These are phyloP conservation scores for Tiphia femorata DNA, from an alignment of 2,888 invertebrate genomes.

Conservation along the genomic window DNA sequence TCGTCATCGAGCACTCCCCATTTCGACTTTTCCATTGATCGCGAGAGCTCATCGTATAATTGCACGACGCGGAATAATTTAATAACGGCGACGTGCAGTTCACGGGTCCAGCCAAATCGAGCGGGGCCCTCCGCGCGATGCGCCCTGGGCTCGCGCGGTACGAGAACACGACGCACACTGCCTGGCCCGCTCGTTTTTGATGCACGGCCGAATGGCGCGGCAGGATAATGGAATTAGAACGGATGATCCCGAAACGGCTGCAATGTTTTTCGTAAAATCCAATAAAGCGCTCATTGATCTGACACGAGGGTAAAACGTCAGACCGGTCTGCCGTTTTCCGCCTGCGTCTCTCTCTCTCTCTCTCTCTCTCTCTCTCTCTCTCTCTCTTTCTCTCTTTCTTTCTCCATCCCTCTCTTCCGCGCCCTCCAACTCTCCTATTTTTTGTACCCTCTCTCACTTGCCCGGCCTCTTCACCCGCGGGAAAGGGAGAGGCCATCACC, in stretches of 20 bases:
- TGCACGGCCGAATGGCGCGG: no score
- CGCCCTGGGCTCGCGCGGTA: not conserved
- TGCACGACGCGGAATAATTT: not conserved
- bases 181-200: not conserved
- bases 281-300: slow-evolving; percentile 36
- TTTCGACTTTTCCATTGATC: no score
- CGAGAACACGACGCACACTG: no score
- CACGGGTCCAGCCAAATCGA: no score
- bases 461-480: no score
- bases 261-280: slow-evolving; percentile 16
- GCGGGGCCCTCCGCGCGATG: no score
- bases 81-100: not conserved
- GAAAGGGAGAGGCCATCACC: no score
- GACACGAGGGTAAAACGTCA: slow-evolving; percentile 9
- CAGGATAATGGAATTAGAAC: slow-evolving; percentile 43
- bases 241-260: slow-evolving; percentile 25
- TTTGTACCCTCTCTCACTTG: no score
- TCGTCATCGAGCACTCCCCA: no score
- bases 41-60: no score
- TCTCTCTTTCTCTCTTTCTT: not conserved
- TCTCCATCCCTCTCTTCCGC: slow-evolving; percentile 1
- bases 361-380: slow-evolving; percentile 1
- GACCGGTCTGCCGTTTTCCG: not conserved
- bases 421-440: no score
- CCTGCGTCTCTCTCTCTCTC: not conserved